These are phyloP conservation scores for Pterophyllum scalare DNA, from an alignment of 2,113 vertebrate genomes.

Conservation along the genomic window DNA sequence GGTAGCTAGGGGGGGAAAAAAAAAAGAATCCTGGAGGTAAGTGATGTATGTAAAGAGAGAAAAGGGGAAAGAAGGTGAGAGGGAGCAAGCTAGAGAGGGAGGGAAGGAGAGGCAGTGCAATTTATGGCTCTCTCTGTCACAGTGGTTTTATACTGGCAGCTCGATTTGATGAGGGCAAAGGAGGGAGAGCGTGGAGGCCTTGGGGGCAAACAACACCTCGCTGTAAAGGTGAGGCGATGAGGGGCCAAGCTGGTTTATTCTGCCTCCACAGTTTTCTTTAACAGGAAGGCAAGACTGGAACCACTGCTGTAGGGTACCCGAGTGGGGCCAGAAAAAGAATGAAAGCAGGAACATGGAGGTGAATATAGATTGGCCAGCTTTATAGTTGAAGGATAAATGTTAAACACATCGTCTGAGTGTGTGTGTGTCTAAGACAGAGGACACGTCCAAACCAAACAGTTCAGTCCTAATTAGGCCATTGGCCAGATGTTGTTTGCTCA, in stretches of 20 bases:
- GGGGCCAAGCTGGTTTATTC: conserved; percentile 35
- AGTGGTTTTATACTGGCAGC: conserved; percentile 42
- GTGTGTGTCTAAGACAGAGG: not conserved
- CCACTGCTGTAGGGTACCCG: conserved; percentile 3
- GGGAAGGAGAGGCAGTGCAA: not conserved
- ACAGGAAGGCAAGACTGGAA: conserved; percentile 34
- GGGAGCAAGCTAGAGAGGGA: not conserved
- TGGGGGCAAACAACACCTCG: conserved; percentile 54
- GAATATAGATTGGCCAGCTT: conserved; percentile 58
- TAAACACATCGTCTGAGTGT: not conserved
- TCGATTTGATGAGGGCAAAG: conserved; percentile 61
- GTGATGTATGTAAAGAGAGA: not conserved
- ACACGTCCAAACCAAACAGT: conserved; percentile 12
- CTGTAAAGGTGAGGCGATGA: conserved; percentile 59
- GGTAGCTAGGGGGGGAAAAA: not conserved
- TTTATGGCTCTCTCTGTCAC: conserved; percentile 40
- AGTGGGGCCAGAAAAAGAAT: conserved; percentile 22
- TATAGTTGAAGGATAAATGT: conserved; percentile 44
- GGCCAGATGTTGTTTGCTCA: conserved; percentile 76
- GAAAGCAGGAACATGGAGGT: conserved; percentile 5
- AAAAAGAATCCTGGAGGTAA: not conserved
- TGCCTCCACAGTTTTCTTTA: conserved; percentile 32
- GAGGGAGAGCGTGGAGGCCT: conserved; percentile 31
- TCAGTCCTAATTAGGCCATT: conserved; percentile 64
- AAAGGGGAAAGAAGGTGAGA: conserved; percentile 8